Conservation (phyloP, 2,797 vertebrate species). For the Ptychobarbus kaznakovi region DNA sequence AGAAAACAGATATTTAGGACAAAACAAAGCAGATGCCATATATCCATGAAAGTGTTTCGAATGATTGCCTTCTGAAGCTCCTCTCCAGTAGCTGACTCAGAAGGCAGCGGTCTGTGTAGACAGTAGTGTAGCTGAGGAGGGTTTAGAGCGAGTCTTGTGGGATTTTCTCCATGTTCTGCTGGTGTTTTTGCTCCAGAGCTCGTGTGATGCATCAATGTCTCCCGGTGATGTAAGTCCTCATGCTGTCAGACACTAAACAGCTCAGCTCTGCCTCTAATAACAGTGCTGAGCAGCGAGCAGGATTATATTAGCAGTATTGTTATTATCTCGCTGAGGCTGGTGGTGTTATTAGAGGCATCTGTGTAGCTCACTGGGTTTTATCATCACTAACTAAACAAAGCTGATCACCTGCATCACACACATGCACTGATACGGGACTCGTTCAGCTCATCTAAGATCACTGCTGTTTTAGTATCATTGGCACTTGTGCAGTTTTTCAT, state of each 20-base stretch:
- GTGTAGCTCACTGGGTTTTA: neutral
- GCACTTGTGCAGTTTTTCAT: neutral
- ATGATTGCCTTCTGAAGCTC: no score
- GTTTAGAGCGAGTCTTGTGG: neutral
- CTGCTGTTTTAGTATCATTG: neutral
- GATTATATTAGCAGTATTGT: no score
- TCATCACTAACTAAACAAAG: neutral
- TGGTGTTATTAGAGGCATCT: neutral
- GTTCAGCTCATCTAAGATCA: neutral
- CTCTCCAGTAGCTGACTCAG: neutral
- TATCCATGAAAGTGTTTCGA: neutral
- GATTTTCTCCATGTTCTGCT: neutral
- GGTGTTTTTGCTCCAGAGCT: conserved; percentile 49
- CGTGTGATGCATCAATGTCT: conserved; percentile 5
- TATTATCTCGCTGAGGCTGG: no score
- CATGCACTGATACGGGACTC: neutral
- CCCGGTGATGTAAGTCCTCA: conserved; percentile 51
- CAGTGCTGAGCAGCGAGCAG: neutral
- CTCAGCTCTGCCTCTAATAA: neutral
- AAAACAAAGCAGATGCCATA: accelerated
- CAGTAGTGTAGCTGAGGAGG: neutral
- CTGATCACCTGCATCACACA: neutral
- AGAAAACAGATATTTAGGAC: neutral
- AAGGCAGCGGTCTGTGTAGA: neutral
- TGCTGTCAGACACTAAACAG: neutral